Conservation (phyloP, 2,797 vertebrate genomes). For the Petrocephalus sullivani region DNA sequence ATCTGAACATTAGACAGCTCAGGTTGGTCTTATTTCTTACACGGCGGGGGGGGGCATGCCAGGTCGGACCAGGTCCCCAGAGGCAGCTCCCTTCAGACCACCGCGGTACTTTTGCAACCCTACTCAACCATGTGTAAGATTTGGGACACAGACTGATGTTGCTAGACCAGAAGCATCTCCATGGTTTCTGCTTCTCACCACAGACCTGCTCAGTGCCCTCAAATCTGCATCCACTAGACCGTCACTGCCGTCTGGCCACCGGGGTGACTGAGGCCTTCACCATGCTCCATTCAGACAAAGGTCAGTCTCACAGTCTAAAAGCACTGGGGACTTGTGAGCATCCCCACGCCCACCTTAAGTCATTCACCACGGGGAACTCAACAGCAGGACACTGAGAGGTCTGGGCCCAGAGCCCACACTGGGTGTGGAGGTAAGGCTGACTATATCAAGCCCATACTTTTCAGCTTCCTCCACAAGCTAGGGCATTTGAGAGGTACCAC, state of each 20-base stretch:
- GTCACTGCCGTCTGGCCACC: background rate
- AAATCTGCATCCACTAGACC: background rate
- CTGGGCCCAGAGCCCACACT: background rate
- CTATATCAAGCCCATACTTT: background rate
- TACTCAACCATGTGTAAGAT: background rate
- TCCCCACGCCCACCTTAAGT: background rate
- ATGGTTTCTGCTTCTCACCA: background rate
- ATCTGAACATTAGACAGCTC: background rate
- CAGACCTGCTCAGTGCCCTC: background rate
- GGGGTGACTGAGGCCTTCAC: background rate
- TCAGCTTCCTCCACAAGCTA: background rate
- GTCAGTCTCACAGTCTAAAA: background rate
- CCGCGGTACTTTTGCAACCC: background rate
- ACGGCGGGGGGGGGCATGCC: slow-evolving; percentile 7
- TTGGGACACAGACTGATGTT: background rate
- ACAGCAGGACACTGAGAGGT: background rate
- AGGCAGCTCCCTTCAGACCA: background rate
- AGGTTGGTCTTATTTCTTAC: slow-evolving; percentile 43
- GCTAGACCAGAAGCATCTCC: background rate
- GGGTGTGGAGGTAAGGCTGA: background rate
- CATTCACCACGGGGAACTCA: background rate
- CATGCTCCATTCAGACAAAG: background rate
- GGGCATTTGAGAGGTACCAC: background rate
- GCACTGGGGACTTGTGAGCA: background rate
- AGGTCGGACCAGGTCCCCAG: background rate